Percentiles rank a stretch among this genome's conserved stretches.
These are phyloP conservation scores for Papilio gigon DNA, from an alignment of 2,888 invertebrate species.

Conservation along the genomic window DNA sequence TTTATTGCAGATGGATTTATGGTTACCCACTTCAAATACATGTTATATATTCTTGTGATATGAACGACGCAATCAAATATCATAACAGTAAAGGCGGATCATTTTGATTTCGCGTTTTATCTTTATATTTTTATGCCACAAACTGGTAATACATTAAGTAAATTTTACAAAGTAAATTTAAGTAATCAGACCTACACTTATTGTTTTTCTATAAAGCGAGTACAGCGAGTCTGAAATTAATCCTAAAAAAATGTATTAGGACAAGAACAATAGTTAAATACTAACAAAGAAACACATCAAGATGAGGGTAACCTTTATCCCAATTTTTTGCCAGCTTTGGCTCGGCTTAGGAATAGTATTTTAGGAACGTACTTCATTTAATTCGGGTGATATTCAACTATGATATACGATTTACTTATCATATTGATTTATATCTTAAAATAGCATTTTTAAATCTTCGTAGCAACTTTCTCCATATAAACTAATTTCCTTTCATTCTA, in stretches of 20 bases:
- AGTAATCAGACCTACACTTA: too few species aligned
- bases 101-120: slow-evolving; percentile 25
- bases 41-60: slow-evolving; percentile 52
- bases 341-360: too few species aligned
- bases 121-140: not conserved
- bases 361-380: too few species aligned
- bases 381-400: slow-evolving; percentile 9
- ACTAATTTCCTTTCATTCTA: not conserved
- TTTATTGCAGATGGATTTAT: slow-evolving; percentile 73
- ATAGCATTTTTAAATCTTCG: not conserved
- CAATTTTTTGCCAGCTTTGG: too few species aligned
- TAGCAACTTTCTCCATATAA: not conserved
- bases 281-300: too few species aligned
- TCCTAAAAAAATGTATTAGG: too few species aligned
- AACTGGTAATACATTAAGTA: too few species aligned
- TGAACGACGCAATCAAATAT: slow-evolving; percentile 34
- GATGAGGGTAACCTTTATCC: too few species aligned
- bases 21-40: slow-evolving; percentile 62
- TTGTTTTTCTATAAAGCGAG: too few species aligned
- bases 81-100: slow-evolving; percentile 18
- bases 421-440: slow-evolving; percentile 17
- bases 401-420: slow-evolving; percentile 14
- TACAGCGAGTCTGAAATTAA: too few species aligned
- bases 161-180: too few species aligned
- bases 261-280: too few species aligned